Evolutionary conservation across 1,140 invertebrate species (phyloP), one percentile per base, ranked within the genome.

Genomic region (Augochlora pura): DNA sequence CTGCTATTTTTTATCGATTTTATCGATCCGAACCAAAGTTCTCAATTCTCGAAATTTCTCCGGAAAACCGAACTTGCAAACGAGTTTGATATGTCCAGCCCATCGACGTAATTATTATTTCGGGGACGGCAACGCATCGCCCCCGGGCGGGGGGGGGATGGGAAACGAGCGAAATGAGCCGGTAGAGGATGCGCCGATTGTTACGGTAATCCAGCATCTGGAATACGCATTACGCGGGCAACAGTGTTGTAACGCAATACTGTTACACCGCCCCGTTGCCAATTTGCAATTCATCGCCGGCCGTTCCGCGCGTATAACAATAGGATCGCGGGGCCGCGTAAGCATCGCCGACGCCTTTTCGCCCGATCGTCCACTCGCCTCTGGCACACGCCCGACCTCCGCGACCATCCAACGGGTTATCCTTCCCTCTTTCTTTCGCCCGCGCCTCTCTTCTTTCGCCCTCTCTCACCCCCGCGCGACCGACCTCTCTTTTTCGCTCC

Each of bases 181-280:
- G 49, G 18, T 23, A 72, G 78, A 83, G 77, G 68, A 82, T 65
- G 71, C 78, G 27, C 57, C 78, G 81, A 83, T 83, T 83, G 78
- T 83, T 83, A 83, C 81, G 81, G 67, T 81, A 83, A 83, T 83
- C 78, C 78, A 65, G 77, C 81, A 76, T 83, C 81, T 81, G 68
- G 72, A 32, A 71, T 81, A 83, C 66, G 72, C 71, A 83, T 81
- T 83, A 83, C 71, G 23, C 62, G 52, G 65, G 27, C 60, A 75
- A 69, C 70, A 82, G 64, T 70, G 77, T 71, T 70, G 77, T 67
- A 77, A 69, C 69, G 79, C 73, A 73, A 78, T 77, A 77, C 80
- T 77, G 69, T 81, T 81, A 84, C 72, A 63, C 1, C 39, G 27
- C 42, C 39, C 32, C 23, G 78, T 25, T 52, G 18, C 60, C 62